Conservation (phyloP, 2,113 vertebrate genomes). For the Daboia siamensis region DNA sequence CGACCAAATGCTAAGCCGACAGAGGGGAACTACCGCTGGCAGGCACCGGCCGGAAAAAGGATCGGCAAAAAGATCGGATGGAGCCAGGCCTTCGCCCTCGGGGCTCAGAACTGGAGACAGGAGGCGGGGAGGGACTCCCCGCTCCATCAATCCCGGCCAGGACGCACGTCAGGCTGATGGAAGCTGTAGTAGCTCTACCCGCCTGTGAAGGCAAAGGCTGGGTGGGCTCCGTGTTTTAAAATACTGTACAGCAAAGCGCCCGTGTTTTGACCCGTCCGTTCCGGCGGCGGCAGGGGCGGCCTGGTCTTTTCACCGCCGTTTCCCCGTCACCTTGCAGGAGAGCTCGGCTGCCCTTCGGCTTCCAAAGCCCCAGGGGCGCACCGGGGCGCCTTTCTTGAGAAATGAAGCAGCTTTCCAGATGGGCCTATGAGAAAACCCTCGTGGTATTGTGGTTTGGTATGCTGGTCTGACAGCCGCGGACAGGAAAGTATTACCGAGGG, state of each 20-base stretch:
- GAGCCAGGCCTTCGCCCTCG: background rate
- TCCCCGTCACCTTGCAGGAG: background rate
- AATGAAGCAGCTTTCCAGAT: background rate
- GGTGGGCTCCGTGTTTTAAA: background rate
- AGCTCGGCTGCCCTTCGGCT: background rate
- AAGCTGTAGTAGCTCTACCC: background rate
- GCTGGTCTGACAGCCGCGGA: too few species aligned
- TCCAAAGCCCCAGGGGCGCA: background rate
- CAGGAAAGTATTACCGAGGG: too few species aligned
- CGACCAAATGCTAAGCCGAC: background rate
- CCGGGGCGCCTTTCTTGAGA: background rate
- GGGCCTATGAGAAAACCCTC: background rate
- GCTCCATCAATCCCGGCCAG: background rate
- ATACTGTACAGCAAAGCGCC: background rate
- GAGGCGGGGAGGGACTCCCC: background rate
- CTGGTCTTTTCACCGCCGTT: background rate
- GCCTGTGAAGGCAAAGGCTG: background rate
- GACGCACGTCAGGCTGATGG: background rate
- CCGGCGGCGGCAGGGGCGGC: background rate
- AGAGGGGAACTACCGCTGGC: background rate
- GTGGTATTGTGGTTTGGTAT: too few species aligned
- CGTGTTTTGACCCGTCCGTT: background rate
- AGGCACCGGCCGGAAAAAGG: background rate
- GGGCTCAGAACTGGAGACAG: background rate
- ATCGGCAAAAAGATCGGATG: background rate